Base-by-base conservation (phyloP, 2,888 invertebrate genomes). In the Tenthredo distinguenda region DNA sequence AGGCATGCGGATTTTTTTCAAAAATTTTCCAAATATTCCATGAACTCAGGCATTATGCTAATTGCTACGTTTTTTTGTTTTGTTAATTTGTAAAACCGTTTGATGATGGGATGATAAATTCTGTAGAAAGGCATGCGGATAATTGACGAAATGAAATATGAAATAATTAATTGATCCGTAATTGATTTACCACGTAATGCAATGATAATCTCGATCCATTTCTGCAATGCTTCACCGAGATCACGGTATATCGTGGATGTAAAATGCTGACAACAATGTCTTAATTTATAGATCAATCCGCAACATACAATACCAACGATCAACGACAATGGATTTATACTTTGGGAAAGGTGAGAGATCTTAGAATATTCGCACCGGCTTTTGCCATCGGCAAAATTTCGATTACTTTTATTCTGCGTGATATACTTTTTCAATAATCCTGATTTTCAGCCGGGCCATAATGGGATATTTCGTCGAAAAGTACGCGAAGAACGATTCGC, bases 241-340 rank as follows among this genome's bases (percentile, higher is more conserved):
- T 50, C 50, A 5, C 2, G 4, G 18, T 6, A 50, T 18, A 50
- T 85, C 65, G 37, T 58, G 68, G 5, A 84, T 12, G 74, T 31
- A 18, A 21, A 18, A 68, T 12, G 12, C 21, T 37, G 37, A 37
- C 9, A 0, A 47, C 0, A 7, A 34, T n/a, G 9, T 47, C 34
- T 37, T 9, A 4, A 55, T 43, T 79, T 21, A 84, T 93, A 97
- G 97, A 93, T 97, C 71, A 98, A 97, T 93, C 97, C 97, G 0
- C 97, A 98, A 94, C 98, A 98, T 93, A 96, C 96, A 58, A 95
- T 98, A 86, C 98, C 98, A 10, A 97, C 97, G 0, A 93, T 98
- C 85, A 96, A 97, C 87, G 98, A 98, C 94, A 96, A 97, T 90
- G 98, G 97, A 0, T 96, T 98, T 91, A 94, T 95, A 10, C 93